These are phyloP conservation scores for Coregonus suidteri DNA, from an alignment of 2,797 vertebrate genomes.

Conservation along the genomic window DNA sequence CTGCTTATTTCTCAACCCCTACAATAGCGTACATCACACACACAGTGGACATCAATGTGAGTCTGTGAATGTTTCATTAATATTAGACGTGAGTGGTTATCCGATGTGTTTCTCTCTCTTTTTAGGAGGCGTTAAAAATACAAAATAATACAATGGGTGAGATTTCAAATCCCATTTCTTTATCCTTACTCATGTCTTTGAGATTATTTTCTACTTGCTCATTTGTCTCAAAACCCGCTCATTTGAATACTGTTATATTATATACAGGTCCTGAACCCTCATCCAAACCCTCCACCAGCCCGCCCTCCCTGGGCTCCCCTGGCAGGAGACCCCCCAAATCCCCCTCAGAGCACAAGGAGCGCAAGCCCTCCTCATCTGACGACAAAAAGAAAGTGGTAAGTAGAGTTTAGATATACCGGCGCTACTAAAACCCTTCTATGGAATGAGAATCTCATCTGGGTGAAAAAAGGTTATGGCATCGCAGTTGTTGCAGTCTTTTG, in stretches of 20 bases:
- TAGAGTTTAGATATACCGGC: conserved; percentile 30
- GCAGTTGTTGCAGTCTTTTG: too few relatives aligned
- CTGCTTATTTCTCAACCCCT: neutral
- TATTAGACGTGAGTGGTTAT: too few relatives aligned
- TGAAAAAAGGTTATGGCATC: too few relatives aligned
- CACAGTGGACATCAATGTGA: neutral
- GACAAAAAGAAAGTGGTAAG: conserved; percentile 89
- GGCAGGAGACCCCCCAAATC: conserved; percentile 84
- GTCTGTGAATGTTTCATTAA: neutral
- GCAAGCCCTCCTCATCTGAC: conserved; percentile 83
- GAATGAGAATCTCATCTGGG: neutral
- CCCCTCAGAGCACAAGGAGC: conserved; percentile 84
- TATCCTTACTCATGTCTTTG: neutral
- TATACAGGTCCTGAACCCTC: conserved; percentile 69
- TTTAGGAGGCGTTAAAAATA: conserved; percentile 75
- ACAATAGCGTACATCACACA: neutral
- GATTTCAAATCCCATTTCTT: conserved; percentile 5
- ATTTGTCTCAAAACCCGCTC: too few relatives aligned
- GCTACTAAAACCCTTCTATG: neutral
- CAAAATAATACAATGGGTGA: conserved; percentile 73
- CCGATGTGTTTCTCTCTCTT: conserved; percentile 21
- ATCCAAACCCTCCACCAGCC: conserved; percentile 72
- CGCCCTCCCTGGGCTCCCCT: conserved; percentile 72
- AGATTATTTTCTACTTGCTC: neutral
- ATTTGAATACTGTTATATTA: neutral